phyloP scores from a whole-genome alignment of 2,888 invertebrate genomes.

The Chymomyza procnemis region DNA sequence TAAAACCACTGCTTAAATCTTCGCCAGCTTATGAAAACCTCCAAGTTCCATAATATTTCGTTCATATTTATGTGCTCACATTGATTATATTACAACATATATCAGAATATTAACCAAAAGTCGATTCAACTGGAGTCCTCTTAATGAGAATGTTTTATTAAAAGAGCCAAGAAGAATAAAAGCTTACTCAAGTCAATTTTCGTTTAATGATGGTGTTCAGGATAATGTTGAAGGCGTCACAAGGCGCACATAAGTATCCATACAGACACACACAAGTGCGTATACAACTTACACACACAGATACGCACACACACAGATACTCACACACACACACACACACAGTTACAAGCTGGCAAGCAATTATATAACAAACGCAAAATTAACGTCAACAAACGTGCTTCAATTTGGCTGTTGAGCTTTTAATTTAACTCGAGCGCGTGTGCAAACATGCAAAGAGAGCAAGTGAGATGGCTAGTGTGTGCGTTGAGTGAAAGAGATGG shows the following conservation, averaged over 20 bases:
- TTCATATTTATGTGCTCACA: background rate
- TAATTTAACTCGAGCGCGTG: slow-evolving; percentile 35
- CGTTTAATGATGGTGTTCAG: background rate
- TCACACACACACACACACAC: background rate
- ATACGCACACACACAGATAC: background rate
- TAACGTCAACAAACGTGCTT: slow-evolving; percentile 57
- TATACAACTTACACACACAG: background rate
- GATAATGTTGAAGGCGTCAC: background rate
- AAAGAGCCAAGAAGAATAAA: background rate
- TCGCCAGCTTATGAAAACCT: too few species aligned
- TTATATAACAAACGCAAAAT: slow-evolving; percentile 41
- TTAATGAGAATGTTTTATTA: background rate
- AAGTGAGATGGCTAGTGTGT: background rate
- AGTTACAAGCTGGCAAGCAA: background rate
- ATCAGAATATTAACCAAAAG: background rate
- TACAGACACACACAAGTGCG: background rate
- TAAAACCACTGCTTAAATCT: too few species aligned
- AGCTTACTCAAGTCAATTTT: background rate
- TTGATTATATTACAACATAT: background rate
- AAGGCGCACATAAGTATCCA: background rate
- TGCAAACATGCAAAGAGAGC: background rate
- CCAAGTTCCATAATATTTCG: too few species aligned
- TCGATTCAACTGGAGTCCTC: background rate
- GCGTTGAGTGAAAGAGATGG: background rate
- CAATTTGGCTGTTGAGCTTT: slow-evolving; percentile 55